Base-by-base conservation (phyloP, 1,140 invertebrate species). In the Ceratitis capitata region DNA sequence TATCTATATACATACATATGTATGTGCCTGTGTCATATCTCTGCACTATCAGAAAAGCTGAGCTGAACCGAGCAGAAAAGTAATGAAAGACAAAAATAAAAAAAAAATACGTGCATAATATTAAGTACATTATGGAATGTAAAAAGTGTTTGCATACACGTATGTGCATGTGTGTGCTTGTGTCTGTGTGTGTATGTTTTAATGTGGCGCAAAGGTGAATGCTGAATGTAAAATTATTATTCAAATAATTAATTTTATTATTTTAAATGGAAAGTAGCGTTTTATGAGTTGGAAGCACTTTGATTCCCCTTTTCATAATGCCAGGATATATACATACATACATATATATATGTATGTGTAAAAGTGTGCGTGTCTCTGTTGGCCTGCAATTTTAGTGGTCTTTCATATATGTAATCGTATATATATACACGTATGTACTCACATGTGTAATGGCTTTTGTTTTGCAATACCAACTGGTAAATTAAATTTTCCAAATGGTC, bases 201-300 rank as follows among this genome's bases (percentile, higher is more conserved):
- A n/a, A n/a, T n/a, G n/a, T n/a, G n/a, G n/a, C 10, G 3, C 56
- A 61, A 14, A 29, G 61, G 29, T 39, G 61, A 35, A 14, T 69
- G 32, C 16, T 69, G 16, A 69, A 69, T 39, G 61, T 19, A 32
- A 69, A 69, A 69, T 69, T 69, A 69, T 69, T 69, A 69, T 69
- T 39, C 32, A 69, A 69, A 69, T 69, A 69, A 69, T 69, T 69
- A 69, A 69, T 69, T 69, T 69, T 69, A 69, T 69, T 69, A 69
- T 69, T 69, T 69, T 39, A 39, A 69, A 69, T 69, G 61, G 51
- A 69, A 69, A 39, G 23, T 32, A 26, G 56, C 56, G 56, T 26
- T 26, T 23, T 26, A 5, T 29, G 23, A 61, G 32, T 69, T n/a
- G n/a, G n/a, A n/a, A n/a, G 61, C 26, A 6, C 23, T 69, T 69